Conservation (phyloP, 2,888 invertebrate species). For the Acanthoscelides obtectus region DNA sequence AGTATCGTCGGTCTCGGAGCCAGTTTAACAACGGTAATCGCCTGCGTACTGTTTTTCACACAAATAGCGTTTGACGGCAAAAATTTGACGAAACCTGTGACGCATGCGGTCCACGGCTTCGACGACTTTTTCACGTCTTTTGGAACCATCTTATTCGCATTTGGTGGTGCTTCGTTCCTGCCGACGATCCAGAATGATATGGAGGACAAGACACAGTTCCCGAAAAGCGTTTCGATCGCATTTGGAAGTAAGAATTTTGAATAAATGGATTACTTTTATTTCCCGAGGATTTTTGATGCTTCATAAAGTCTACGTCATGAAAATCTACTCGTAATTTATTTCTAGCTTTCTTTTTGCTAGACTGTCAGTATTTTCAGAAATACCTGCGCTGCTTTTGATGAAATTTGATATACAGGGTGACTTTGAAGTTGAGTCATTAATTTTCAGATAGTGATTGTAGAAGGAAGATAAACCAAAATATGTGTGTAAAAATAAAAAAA, state of each 20-base stretch:
- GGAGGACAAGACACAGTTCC: slow-evolving; percentile 61
- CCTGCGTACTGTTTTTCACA: slow-evolving; percentile 59
- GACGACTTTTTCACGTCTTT: slow-evolving; percentile 64
- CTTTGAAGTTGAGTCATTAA: too few relatives aligned
- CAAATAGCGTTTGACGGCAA: slow-evolving; percentile 56
- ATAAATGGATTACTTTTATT: neutral
- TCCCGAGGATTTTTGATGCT: too few relatives aligned
- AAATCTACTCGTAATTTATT: too few relatives aligned
- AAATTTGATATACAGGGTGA: too few relatives aligned
- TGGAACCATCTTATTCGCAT: slow-evolving; percentile 66
- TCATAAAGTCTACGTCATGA: too few relatives aligned
- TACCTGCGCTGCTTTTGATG: too few relatives aligned
- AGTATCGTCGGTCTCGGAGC: slow-evolving; percentile 63
- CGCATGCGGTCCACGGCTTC: slow-evolving; percentile 54
- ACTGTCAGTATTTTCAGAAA: too few relatives aligned
- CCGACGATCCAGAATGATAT: slow-evolving; percentile 78
- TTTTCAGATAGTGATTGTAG: too few relatives aligned
- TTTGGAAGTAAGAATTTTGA: slow-evolving; percentile 51
- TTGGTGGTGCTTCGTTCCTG: slow-evolving; percentile 70
- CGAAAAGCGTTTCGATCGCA: slow-evolving; percentile 57
- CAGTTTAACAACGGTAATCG: slow-evolving; percentile 56
- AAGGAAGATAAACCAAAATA: too few relatives aligned
- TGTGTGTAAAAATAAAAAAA: too few relatives aligned
- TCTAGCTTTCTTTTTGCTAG: too few relatives aligned
- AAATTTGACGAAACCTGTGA: slow-evolving; percentile 43